Conservation (phyloP, 2,113 vertebrate genomes). For the Symphodus melops region DNA sequence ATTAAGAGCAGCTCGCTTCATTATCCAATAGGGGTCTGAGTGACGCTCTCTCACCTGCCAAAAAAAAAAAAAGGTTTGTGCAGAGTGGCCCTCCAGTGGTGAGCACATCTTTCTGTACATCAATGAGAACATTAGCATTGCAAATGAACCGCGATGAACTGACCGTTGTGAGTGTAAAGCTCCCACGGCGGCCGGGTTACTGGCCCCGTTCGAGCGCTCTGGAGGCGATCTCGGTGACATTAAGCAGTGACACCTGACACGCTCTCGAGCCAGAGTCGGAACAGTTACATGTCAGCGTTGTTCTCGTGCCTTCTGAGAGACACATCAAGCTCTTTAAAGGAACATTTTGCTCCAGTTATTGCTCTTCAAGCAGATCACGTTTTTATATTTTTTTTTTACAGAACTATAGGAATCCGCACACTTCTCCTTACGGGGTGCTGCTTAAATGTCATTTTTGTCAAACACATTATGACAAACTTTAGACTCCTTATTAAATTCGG, state of each 20-base stretch:
- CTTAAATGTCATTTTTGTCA: conserved; percentile 76
- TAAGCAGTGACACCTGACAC: background rate
- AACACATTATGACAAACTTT: conserved; percentile 72
- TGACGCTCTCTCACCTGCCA: conserved; percentile 6
- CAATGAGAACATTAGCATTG: conserved; percentile 43
- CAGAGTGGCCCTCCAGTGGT: conserved; percentile 14
- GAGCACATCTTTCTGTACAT: conserved; percentile 37
- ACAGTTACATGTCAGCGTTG: conserved; percentile 50
- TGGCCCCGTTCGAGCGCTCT: conserved; percentile 22
- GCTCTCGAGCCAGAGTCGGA: conserved; percentile 48
- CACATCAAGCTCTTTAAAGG: conserved; percentile 63
- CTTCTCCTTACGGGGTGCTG: conserved; percentile 67
- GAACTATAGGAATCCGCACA: conserved; percentile 59
- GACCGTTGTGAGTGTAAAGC: conserved; percentile 15
- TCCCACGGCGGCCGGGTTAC: background rate
- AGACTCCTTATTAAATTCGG: conserved; percentile 62
- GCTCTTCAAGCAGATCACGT: conserved; percentile 56
- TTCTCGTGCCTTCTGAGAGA: conserved; percentile 52
- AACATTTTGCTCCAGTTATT: conserved; percentile 73
- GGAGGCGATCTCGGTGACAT: conserved; percentile 21
- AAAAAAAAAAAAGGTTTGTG: conserved; percentile 50
- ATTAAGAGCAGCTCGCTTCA: conserved; percentile 3
- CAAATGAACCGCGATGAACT: conserved; percentile 41
- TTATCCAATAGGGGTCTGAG: background rate
- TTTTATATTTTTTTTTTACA: conserved; percentile 46